A percentile compares a stretch with the other conserved stretches of the same genome.
phyloP scores from a whole-genome alignment of 1,140 invertebrate genomes.

The Drosophila melanogaster region Release_6_plus_ISO1_MT NT_037436.4:14263501-14264000 shows the following conservation, averaged over 20 bases:
- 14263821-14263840: constrained; percentile 78
- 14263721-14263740: constrained; percentile 60
- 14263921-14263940: constrained; percentile 80
- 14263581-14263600: constrained; percentile 17
- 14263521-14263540: too few relatives aligned
- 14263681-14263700: neutral
- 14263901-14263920: constrained; percentile 75
- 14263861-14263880: constrained; percentile 59
- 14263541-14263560: too few relatives aligned
- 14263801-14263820: constrained; percentile 65
- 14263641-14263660: constrained; percentile 39
- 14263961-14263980: constrained; percentile 66
- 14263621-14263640: constrained; percentile 33
- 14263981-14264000: constrained; percentile 1
- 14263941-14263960: constrained; percentile 79
- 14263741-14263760: constrained; percentile 59
- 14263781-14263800: constrained; percentile 62
- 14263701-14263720: constrained; percentile 15
- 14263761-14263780: constrained; percentile 39
- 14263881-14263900: constrained; percentile 27
- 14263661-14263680: constrained; percentile 41
- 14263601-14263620: neutral
- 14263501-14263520: too few relatives aligned
- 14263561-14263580: too few relatives aligned
- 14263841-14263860: constrained; percentile 77